Evolutionary conservation across 1,140 invertebrate genomes (phyloP).

Genomic region (Notospermus geniculatus): DNA sequence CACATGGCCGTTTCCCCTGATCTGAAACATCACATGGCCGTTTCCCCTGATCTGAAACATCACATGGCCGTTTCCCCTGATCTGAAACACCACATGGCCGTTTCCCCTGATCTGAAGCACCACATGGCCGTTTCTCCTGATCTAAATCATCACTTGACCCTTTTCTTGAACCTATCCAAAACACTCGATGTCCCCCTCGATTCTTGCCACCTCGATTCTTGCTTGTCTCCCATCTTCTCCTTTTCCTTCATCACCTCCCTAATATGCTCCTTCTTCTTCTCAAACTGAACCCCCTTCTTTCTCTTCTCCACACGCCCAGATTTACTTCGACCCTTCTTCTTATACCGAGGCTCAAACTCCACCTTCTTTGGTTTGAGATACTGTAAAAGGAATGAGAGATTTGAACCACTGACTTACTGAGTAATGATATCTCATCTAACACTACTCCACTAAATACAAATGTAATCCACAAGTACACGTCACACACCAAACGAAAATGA

Average conservation of each 20-base stretch:
- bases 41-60: too few relatives aligned
- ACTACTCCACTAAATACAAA: neutral
- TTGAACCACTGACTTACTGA: too few relatives aligned
- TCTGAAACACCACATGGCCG: too few relatives aligned
- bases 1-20: too few relatives aligned
- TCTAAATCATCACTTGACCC: constrained; percentile 12
- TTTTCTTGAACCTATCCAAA: constrained; percentile 27
- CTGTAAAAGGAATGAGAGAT: too few relatives aligned
- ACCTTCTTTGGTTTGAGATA: constrained; percentile 74
- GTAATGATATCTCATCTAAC: constrained; percentile 21
- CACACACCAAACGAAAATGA: too few relatives aligned
- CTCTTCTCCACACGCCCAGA: constrained; percentile 71
- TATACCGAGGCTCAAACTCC: constrained; percentile 72
- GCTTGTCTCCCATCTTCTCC: constrained; percentile 11
- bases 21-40: too few relatives aligned
- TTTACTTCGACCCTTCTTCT: constrained; percentile 75
- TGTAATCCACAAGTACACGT: too few relatives aligned
- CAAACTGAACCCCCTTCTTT: constrained; percentile 73
- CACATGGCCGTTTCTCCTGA: too few relatives aligned
- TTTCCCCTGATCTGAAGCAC: too few relatives aligned
- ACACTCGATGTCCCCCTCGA: constrained; percentile 12
- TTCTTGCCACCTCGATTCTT: constrained; percentile 4
- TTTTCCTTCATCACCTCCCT: constrained; percentile 19
- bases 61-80: too few relatives aligned
- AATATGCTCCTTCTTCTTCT: constrained; percentile 14